Evolutionary conservation across 2,888 invertebrate species (phyloP).

Genomic region (Isoperla grammatica): DNA sequence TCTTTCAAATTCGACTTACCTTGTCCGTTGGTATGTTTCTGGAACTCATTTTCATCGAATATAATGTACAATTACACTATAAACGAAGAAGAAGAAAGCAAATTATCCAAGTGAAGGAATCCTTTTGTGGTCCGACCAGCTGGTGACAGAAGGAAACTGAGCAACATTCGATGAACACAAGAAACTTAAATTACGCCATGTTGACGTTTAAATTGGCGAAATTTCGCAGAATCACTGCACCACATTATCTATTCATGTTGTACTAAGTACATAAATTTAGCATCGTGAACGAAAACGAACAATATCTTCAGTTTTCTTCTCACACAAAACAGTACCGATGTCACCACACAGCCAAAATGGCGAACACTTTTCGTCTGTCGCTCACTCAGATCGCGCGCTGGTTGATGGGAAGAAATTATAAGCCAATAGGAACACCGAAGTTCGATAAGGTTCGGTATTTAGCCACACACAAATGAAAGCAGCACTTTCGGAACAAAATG

Average conservation of each 20-base stretch:
- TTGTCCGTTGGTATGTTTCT: conserved; percentile 80
- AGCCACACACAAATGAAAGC: neutral
- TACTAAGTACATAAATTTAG: conserved; percentile 20
- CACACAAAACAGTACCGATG: conserved; percentile 21
- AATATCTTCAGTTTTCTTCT: conserved; percentile 12
- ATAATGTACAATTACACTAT: conserved; percentile 21
- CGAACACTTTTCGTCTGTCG: conserved; percentile 20
- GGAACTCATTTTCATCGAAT: conserved; percentile 54
- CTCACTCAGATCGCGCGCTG: conserved; percentile 12
- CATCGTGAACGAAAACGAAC: conserved; percentile 22
- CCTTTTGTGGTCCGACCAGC: conserved; percentile 30
- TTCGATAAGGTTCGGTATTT: neutral
- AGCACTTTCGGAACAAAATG: neutral
- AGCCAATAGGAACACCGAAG: neutral
- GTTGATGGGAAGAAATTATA: neutral
- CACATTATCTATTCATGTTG: conserved; percentile 29
- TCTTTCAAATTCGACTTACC: conserved; percentile 48
- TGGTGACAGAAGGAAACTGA: conserved; percentile 32
- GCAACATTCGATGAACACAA: conserved; percentile 30
- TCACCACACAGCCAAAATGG: conserved; percentile 30
- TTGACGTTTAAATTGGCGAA: conserved; percentile 23
- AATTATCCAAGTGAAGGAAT: conserved; percentile 30
- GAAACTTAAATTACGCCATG: conserved; percentile 30
- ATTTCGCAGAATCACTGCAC: conserved; percentile 23
- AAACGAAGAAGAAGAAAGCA: conserved; percentile 25